Percentiles rank a stretch among this genome's conserved stretches.
phyloP scores from a whole-genome alignment of 2,113 vertebrate species.

The Boleophthalmus pectinirostris region DNA sequence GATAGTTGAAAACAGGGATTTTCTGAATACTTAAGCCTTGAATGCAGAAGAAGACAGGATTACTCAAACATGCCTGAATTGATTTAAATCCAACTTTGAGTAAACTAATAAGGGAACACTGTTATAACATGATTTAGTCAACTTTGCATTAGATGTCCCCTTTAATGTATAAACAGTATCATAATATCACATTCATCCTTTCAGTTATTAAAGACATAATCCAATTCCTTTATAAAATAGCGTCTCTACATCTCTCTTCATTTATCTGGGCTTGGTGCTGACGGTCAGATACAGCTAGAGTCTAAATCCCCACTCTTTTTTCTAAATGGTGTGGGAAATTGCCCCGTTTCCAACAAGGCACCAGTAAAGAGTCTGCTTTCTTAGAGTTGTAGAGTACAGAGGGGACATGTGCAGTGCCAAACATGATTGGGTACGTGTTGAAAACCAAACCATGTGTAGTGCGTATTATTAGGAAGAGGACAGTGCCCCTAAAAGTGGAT shows the following conservation, averaged over 20 bases:
- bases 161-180: neutral
- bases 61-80: no score
- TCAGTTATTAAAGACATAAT: no score
- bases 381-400: neutral
- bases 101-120: no score
- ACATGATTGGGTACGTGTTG: conserved; percentile 23
- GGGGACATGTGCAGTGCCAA: conserved; percentile 29
- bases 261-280: neutral
- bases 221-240: no score
- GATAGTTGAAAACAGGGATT: no score
- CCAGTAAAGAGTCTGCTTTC: neutral
- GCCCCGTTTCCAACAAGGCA: neutral
- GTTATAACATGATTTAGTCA: no score
- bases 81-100: no score
- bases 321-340: conserved; percentile 2
- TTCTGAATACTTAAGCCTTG: no score
- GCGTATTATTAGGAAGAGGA: conserved; percentile 36
- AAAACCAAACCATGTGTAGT: conserved; percentile 20
- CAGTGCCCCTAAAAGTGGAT: conserved; percentile 63
- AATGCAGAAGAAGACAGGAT: no score
- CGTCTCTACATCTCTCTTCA: neutral
- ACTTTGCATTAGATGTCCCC: no score
- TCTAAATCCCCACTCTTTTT: neutral
- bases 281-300: neutral
- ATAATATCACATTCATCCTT: neutral